Base-by-base conservation (phyloP, 2,797 vertebrate genomes). In the Sciurus carolinensis region DNA sequence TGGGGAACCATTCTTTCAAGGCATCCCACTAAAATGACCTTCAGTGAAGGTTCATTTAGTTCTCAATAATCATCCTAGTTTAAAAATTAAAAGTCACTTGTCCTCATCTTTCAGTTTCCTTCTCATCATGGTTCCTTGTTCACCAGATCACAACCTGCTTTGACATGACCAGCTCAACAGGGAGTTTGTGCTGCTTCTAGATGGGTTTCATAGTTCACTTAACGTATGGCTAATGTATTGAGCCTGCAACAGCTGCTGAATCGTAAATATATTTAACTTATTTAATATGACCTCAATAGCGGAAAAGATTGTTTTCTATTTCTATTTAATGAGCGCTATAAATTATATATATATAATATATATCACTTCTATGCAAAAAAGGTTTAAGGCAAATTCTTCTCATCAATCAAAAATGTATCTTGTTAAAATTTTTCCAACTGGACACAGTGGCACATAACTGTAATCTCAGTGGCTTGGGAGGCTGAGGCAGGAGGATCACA, bases 341-440 rank as follows among this genome's bases (percentile, higher is more conserved):
- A 95, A 26, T 59, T 22, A n/a, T 62, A 11, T 47, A 89, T 2
- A 73, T 42, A 67, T 30, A 39, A 39, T 39, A 39, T 39, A 39
- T 39, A 39, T 39, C 39, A 22, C 13, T 67, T 79, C 17, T 54
- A 54, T 42, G 39, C 47, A 36, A 82, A 62, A 79, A 62, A 33
- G 28, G 3, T 57, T 79, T 59, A 82, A 87, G 57, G 3, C 30
- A 85, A 94, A 89, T 30, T 81, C 4, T 77, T 57, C 44, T 42
- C 80, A 89, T n/a, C 64, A 69, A 15, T 90, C 64, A 91, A 96
- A 94, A 87, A 50, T 39, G 1, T 59, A 67, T 50, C n/a, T 69
- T 52, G 4, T 62, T 92, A 42, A 95, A 90, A 82, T 62, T 52
- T 33, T 33, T 81, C 44, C 9, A 9, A 9, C 44, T 5, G 44